Evolutionary conservation across 2,113 vertebrate species (phyloP).

Genomic region (Baryphthengus martii): DNA sequence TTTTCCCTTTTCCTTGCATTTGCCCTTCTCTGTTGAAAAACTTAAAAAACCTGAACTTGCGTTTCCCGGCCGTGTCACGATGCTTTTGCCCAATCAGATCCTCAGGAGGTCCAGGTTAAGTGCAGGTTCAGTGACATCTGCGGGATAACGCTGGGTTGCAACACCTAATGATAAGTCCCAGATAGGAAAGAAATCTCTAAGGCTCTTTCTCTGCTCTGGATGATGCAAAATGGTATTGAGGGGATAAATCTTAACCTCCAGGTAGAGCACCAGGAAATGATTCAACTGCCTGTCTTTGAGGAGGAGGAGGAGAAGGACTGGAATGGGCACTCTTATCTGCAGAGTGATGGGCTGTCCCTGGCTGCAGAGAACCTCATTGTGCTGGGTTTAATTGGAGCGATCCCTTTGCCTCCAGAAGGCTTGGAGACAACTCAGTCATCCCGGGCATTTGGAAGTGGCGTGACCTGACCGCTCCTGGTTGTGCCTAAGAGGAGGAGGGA

Average conservation of each 20-base stretch:
- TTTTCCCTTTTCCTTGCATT: background rate
- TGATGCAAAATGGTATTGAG: background rate
- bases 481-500: background rate
- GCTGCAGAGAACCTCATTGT: background rate
- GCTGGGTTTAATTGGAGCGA: background rate
- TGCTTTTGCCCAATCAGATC: background rate
- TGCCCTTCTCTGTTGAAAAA: background rate
- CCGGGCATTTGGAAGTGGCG: fast-evolving
- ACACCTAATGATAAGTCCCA: background rate
- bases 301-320: background rate
- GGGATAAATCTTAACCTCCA: background rate
- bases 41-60: background rate
- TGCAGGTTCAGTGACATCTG: background rate
- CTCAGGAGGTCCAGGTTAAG: background rate
- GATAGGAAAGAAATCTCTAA: background rate
- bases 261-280: background rate
- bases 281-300: background rate
- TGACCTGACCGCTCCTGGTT: background rate
- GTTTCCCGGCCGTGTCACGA: background rate
- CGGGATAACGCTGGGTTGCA: background rate
- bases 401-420: background rate
- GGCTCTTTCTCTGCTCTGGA: background rate
- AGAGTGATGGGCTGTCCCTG: background rate
- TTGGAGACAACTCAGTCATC: background rate
- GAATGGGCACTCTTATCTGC: background rate